A percentile compares a stretch with the other conserved stretches of the same genome.
phyloP scores from a whole-genome alignment of 2,113 vertebrate species.

The Poicephalus gulielmi region DNA sequence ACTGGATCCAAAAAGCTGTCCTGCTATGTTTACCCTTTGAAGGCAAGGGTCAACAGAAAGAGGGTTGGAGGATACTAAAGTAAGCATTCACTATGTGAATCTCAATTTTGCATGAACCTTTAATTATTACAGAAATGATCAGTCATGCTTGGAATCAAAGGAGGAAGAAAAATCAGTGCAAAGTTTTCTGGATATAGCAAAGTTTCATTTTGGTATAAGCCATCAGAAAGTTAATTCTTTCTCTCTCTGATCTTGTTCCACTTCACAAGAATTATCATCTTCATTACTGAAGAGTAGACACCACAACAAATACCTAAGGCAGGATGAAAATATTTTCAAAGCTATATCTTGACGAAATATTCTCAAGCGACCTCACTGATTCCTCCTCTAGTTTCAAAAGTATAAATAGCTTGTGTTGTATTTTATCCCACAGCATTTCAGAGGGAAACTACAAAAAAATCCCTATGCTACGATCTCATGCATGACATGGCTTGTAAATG shows the following conservation, averaged over 20 bases:
- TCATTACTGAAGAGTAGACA: not conserved
- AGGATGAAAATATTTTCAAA: not conserved
- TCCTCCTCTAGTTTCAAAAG: not conserved
- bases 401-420: not conserved
- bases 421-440: not conserved
- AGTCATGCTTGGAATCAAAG: not conserved
- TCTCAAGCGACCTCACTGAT: not conserved
- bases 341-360: not conserved
- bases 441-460: not conserved
- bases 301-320: not conserved
- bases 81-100: not conserved
- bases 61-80: not conserved
- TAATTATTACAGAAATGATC: not conserved
- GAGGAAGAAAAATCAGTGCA: not conserved
- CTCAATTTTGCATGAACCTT: not conserved
- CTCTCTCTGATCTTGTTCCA: not conserved
- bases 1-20: not conserved
- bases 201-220: not conserved
- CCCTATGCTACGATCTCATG: rapidly evolving
- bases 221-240: not conserved
- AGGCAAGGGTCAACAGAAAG: not conserved
- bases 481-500: not conserved
- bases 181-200: not conserved
- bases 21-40: not conserved
- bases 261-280: not conserved